Base-by-base conservation (phyloP, 2,797 vertebrate species). In the Apogon talboti region DNA sequence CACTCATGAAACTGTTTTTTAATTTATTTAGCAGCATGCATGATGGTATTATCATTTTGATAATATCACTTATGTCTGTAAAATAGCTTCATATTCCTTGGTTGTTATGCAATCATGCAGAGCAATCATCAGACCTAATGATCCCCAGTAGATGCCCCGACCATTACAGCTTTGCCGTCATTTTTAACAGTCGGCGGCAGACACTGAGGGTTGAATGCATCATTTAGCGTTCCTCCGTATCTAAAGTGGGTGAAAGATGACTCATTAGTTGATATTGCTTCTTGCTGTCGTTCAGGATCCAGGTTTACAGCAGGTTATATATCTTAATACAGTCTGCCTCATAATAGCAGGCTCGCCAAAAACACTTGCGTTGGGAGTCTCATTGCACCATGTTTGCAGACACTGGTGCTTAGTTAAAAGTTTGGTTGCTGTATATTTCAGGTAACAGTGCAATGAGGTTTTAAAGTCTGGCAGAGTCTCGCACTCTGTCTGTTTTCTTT, bases 71-170 rank as follows among this genome's bases (percentile, higher is more conserved):
- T 79, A 45, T 28, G 53, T 43, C 51, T 76, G 69, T 79, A 74
- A 88, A 88, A 87, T 79, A 81, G 79, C 83, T 78, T 74, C 59
- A 84, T 84, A 81, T 86, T 86, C 56, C 51, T 62, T 59, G 49
- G 74, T 79, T 83, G 67, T 87, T 89, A 89, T 73, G 73, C 78
- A 85, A 86, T 89, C 85, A 76, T 81, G 80, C 69, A 81, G 66
- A 66, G 79, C 75, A 84, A 87, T 91, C 79, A 90, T 84, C 64
- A 79, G 81, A 62, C 66, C 71, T 87, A 91, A 89, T 85, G 86
- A 82, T 84, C 69, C 87, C 86, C 85, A 69, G 81, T 70, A 78
- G 87, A 84, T 66, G 67, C 51, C 68, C 74, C 66, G 74, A 76
- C 77, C 76, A 85, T 89, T 87, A 88, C 68, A 76, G 84, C 75